phyloP scores from a whole-genome alignment of 1,140 invertebrate species.

The Drosophila pallidifrons region DNA sequence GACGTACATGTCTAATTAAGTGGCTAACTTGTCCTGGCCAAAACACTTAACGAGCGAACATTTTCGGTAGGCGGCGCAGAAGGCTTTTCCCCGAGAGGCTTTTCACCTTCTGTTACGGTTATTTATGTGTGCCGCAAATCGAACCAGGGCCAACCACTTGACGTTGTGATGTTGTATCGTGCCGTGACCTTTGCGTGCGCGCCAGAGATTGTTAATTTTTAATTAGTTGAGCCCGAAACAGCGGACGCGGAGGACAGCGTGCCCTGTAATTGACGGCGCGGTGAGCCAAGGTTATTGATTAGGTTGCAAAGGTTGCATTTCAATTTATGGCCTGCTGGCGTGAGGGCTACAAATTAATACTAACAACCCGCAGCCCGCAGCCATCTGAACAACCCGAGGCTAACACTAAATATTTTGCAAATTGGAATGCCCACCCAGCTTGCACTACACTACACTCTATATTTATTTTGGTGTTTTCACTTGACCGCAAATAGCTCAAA shows the following conservation, averaged over 20 bases:
- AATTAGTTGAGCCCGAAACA: slow-evolving; percentile 56
- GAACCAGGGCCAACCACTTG: slow-evolving; percentile 41
- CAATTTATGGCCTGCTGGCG: slow-evolving; percentile 61
- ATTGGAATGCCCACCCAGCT: slow-evolving; percentile 8
- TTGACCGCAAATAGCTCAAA: slow-evolving; percentile 18
- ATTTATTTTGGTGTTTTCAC: slow-evolving; percentile 26
- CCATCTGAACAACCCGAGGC: neutral
- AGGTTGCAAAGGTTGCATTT: slow-evolving; percentile 70
- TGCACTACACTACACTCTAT: neutral
- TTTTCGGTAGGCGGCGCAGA: neutral
- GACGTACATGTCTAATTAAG: slow-evolving; percentile 62
- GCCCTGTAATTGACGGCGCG: slow-evolving; percentile 51
- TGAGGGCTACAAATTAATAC: slow-evolving; percentile 23
- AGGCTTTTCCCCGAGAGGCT: neutral
- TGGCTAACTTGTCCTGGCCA: slow-evolving; percentile 8
- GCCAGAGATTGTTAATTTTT: slow-evolving; percentile 74
- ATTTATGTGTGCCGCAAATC: slow-evolving; percentile 65
- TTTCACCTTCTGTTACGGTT: slow-evolving; percentile 29
- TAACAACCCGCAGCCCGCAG: no score
- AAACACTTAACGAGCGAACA: neutral
- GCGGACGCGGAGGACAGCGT: slow-evolving; percentile 1
- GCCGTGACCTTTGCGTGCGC: slow-evolving; percentile 72
- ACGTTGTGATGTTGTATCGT: neutral
- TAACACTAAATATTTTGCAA: slow-evolving; percentile 14
- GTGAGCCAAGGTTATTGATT: slow-evolving; percentile 57